Base-by-base conservation (phyloP, 2,797 vertebrate genomes). In the Benthosema pterotum region DNA sequence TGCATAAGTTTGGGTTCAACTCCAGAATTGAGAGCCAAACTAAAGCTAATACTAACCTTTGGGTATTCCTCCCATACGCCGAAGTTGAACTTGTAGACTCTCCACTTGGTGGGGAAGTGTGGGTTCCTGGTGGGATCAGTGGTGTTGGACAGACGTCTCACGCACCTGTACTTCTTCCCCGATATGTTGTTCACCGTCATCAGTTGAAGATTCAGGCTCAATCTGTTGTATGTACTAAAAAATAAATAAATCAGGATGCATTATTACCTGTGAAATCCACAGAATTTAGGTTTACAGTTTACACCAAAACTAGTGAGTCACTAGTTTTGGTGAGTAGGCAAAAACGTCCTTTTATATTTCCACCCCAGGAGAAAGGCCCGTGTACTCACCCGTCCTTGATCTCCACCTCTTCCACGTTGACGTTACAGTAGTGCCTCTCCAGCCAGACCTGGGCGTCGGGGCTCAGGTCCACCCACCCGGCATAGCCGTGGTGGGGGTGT, bases 71-170 rank as follows among this genome's bases (percentile, higher is more conserved):
- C 14, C 83, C 81, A 90, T 7, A 0, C 0, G 1, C 0, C 0
- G 28, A 13, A 7, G 47, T 79, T 57, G 72, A 68, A 71, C 86
- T 86, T 87, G 78, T 84, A 89, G 52, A 86, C n/a, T 18, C 57
- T 69, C 62, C 65, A 78, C 8, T 59, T 18, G 62, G 50, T 78
- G 42, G 83, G 71, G 45, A 89, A 88, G 60, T 72, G 12, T 1
- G 71, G 72, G 53, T 82, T 88, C 13, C 0, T 45, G 11, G 14
- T 0, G 0, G 0, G 3, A 15, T 62, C 55, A 3, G 77, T 69
- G 0, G 85, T 72, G 84, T 82, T 88, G 0, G 68, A 62, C 2
- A 89, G 86, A 7, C 87, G 71, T 59, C 89, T 79, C 0, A 75
- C 67, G 0, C 0, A 0, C 0, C 57, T 11, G 12, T 89, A 89